Base-by-base conservation (phyloP, 35 echinoderm and acorn worm species). In the Amphiura filiformis region DNA sequence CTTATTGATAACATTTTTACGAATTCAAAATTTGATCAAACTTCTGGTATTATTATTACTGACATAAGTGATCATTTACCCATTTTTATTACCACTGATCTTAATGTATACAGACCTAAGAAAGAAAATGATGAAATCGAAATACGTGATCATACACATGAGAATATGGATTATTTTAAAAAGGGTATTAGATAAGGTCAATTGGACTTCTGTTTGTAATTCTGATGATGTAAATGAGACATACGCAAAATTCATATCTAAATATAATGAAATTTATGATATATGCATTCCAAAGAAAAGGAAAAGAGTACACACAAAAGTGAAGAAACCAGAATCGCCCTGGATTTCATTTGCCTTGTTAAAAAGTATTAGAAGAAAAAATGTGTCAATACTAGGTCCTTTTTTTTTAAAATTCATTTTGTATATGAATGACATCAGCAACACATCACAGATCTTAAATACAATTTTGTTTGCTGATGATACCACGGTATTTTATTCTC, bases 261-360 rank as follows among this genome's bases (percentile, higher is more conserved):
- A 70, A 70, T 70, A 15, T 70, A 70, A 70, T 30, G 61, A 70
- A 70, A n/a, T 70, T 70, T 70, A 15, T 70, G 61, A 70, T n/a
- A 70, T 15, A 30, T n/a, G 61, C n/a, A 70, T 70, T 70, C 61
- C 61, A 15, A 70, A 70, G 26, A 70, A 70, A 70, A 70, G 2
- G 61, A 70, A 70, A 11, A n/a, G n/a, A n/a, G 61, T n/a, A 30
- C 26, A 3, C 26, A 26, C 26, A 15, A 11, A 70, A 70, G 26
- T n/a, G 26, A n/a, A 70, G 26, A 70, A 70, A 70, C 61, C 61
- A 15, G 26, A 70, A n/a, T 70, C 26, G 26, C 61, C 61, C 26
- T 11, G 61, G 61, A 70, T 70, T 15, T 70, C 61, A n/a, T 70
- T 70, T 70, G 61, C 61, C 26, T 30, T 70, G 61, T 70, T 70